Evolutionary conservation across 2,113 vertebrate genomes (phyloP).

Genomic region (Myrmecobius fasciatus): DNA sequence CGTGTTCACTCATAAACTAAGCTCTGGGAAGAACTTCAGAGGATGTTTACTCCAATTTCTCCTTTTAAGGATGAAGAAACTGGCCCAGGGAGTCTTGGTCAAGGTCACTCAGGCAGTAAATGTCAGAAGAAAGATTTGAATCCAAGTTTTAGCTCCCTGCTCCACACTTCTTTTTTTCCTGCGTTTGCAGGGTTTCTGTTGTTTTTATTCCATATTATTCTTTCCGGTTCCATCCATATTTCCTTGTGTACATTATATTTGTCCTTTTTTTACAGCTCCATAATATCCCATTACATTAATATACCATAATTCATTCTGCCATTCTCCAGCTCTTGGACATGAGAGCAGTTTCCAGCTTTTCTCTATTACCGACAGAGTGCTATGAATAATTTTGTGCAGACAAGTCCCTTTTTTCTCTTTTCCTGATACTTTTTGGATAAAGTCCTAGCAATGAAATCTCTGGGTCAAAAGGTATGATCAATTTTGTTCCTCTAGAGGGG

Average conservation of each 20-base stretch:
- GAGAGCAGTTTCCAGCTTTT: not conserved
- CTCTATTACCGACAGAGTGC: not conserved
- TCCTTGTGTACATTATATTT: not conserved
- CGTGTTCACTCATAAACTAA: not conserved
- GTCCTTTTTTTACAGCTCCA: not conserved
- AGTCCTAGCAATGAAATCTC: not conserved
- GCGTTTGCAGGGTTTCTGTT: not conserved
- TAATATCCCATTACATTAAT: not conserved
- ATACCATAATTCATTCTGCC: not conserved
- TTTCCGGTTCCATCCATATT: not conserved
- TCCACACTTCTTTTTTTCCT: not conserved
- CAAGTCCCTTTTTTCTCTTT: not conserved
- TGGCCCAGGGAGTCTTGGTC: too few species aligned
- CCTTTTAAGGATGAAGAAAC: not conserved
- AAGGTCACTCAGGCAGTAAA: not conserved
- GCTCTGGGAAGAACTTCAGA: not conserved
- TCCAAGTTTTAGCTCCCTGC: not conserved
- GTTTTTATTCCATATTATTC: not conserved
- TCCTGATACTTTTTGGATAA: not conserved
- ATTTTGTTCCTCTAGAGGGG: not conserved
- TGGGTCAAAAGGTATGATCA: not conserved
- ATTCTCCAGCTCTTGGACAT: not conserved
- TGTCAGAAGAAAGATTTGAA: not conserved
- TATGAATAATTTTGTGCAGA: not conserved
- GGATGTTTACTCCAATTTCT: not conserved